Conservation (phyloP, 2,113 vertebrate species). For the Ginglymostoma cirratum region DNA sequence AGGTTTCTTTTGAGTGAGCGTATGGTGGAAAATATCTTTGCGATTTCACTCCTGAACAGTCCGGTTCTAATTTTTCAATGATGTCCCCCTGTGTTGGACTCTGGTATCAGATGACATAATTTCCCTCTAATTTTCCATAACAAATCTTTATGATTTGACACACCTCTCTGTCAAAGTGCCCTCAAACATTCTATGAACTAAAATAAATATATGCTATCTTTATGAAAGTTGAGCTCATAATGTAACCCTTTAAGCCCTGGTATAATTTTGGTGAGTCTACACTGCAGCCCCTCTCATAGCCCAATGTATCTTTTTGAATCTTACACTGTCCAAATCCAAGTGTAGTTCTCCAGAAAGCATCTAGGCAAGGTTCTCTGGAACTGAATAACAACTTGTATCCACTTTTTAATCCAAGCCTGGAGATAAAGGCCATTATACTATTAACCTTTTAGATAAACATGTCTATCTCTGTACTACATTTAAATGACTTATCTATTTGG, state of each 20-base stretch:
- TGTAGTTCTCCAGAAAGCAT: too few relatives aligned
- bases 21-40: not conserved
- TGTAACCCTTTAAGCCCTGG: not conserved
- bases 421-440: too few relatives aligned
- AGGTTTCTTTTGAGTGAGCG: not conserved
- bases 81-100: not conserved
- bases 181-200: not conserved
- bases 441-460: too few relatives aligned
- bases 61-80: not conserved
- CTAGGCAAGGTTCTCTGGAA: not conserved
- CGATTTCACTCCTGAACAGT: not conserved
- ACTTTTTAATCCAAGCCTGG: too few relatives aligned
- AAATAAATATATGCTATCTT: not conserved
- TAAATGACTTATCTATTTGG: too few relatives aligned
- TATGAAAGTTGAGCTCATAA: not conserved
- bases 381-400: too few relatives aligned
- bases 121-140: not conserved
- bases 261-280: too few relatives aligned
- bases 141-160: not conserved
- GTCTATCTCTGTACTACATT: too few relatives aligned
- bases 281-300: too few relatives aligned
- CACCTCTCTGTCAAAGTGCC: not conserved
- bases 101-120: not conserved
- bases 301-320: too few relatives aligned
- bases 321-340: too few relatives aligned